Evolutionary conservation across 2,888 invertebrate species (phyloP).

Genomic region (Lycophotia porphyrea): DNA sequence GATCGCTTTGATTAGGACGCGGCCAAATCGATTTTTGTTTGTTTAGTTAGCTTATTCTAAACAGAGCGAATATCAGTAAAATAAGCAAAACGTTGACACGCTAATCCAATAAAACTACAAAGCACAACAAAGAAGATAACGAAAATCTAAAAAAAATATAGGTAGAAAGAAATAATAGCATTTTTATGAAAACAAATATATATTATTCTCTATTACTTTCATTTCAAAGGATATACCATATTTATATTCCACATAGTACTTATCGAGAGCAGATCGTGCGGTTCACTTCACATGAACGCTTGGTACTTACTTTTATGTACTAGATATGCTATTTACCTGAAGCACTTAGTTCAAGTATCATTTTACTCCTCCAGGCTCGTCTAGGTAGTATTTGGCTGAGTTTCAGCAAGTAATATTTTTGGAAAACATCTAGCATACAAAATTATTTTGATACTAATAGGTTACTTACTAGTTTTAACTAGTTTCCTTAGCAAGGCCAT

Average conservation of each 20-base stretch:
- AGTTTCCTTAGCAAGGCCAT: too few relatives aligned
- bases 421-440: too few relatives aligned
- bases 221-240: constrained; percentile 1
- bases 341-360: constrained; percentile 10
- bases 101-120: not conserved
- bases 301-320: constrained; percentile 16
- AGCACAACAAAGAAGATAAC: not conserved
- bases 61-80: not conserved
- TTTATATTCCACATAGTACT: constrained; percentile 7
- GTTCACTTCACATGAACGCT: constrained; percentile 9
- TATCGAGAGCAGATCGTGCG: constrained; percentile 4
- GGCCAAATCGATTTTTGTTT: not conserved
- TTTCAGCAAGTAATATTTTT: not conserved
- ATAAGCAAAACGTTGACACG: not conserved
- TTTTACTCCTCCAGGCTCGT: not conserved
- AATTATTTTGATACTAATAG: not conserved
- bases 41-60: too few relatives aligned
- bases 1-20: not conserved
- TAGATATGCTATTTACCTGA: constrained; percentile 23
- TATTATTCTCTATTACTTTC: too few relatives aligned
- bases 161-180: not conserved
- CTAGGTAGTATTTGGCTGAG: not conserved
- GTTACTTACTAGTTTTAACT: too few relatives aligned
- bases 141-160: not conserved
- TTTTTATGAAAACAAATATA: too few relatives aligned